Evolutionary conservation across 2,113 vertebrate genomes (phyloP).

Genomic region (Bothrops jararaca): DNA sequence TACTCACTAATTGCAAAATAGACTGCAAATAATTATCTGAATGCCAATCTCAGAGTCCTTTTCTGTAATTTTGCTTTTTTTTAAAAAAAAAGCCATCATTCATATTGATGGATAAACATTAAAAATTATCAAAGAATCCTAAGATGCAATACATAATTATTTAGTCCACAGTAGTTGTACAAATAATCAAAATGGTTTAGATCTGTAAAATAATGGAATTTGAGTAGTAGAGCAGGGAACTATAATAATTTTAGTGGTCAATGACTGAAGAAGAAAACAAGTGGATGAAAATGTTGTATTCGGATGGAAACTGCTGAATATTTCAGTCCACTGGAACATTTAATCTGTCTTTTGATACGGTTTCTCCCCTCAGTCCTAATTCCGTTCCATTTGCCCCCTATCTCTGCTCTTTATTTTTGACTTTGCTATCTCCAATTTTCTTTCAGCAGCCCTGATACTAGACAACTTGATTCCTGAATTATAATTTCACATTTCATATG

Average conservation of each 20-base stretch:
- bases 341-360: not conserved
- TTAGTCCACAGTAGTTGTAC: not conserved
- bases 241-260: not conserved
- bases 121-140: slow-evolving; percentile 11
- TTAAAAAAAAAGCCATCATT: not conserved
- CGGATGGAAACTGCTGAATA: not conserved
- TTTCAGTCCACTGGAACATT: not conserved
- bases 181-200: not conserved
- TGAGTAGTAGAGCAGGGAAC: not conserved
- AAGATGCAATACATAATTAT: not conserved
- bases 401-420: not conserved
- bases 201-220: not conserved
- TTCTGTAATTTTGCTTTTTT: slow-evolving; percentile 1
- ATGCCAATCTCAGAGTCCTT: slow-evolving; percentile 3
- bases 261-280: not conserved
- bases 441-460: not conserved
- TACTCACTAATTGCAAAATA: slow-evolving; percentile 22
- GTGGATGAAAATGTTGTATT: not conserved
- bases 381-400: not conserved
- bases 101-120: not conserved
- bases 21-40: slow-evolving; percentile 17
- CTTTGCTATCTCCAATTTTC: not conserved
- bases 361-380: not conserved
- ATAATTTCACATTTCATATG: not conserved
- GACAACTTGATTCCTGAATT: not conserved